Conservation (phyloP, 2,113 vertebrate genomes). For the Thamnophis sirtalis region DNA sequence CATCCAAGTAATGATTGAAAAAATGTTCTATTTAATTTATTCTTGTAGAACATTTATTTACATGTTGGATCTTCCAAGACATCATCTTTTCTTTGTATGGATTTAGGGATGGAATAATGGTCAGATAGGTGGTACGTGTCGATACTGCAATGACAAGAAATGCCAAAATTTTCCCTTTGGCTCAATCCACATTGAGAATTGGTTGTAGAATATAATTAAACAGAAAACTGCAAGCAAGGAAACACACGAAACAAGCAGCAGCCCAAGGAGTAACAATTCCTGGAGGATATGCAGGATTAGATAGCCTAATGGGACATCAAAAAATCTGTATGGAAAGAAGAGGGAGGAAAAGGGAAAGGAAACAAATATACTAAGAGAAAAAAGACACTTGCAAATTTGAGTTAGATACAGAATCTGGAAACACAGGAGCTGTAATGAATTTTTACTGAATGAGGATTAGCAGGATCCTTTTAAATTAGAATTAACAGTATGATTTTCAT, state of each 20-base stretch:
- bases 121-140: constrained; percentile 54
- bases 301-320: neutral
- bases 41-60: neutral
- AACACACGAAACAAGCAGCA: neutral
- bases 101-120: neutral
- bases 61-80: neutral
- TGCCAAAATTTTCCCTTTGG: constrained; percentile 27
- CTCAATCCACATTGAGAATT: constrained; percentile 34
- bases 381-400: neutral
- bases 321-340: neutral
- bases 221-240: constrained; percentile 48
- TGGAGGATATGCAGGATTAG: neutral
- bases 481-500: neutral
- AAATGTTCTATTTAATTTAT: neutral
- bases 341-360: neutral
- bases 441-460: neutral
- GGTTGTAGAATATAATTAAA: neutral
- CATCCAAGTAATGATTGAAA: neutral
- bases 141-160: constrained; percentile 54
- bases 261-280: neutral
- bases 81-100: neutral
- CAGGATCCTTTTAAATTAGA: neutral
- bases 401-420: neutral
- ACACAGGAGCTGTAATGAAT: neutral
- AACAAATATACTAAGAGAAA: neutral